These are phyloP conservation scores for Eutrigla gurnardus DNA, from an alignment of 2,797 vertebrate genomes.

Conservation along the genomic window DNA sequence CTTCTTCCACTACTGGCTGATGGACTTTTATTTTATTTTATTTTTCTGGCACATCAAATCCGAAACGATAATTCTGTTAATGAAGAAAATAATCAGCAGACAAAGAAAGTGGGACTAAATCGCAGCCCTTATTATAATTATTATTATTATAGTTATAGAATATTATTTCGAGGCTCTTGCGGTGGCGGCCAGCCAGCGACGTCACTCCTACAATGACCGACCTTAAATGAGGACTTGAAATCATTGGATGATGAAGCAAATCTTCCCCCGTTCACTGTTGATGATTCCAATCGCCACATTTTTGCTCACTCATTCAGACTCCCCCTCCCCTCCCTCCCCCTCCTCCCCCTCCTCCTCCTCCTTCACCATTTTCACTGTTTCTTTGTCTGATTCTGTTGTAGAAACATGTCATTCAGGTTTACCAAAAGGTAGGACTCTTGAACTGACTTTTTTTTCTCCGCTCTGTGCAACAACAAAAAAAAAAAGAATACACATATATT, in stretches of 20 bases:
- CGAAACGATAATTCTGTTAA: background rate
- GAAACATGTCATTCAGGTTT: conserved; percentile 99
- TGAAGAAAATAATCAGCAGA: background rate
- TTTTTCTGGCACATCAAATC: background rate
- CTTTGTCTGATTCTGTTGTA: conserved; percentile 94
- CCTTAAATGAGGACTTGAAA: conserved; percentile 69
- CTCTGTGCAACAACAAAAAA: conserved; percentile 41
- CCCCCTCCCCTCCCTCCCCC: conserved; percentile 5
- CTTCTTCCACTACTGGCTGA: too few relatives aligned
- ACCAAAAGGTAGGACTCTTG: conserved; percentile 99
- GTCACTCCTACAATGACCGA: conserved; percentile 55
- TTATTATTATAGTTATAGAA: too few relatives aligned
- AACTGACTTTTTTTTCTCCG: conserved; percentile 62
- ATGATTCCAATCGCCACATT: conserved; percentile 84
- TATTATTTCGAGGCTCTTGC: background rate
- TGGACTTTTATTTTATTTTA: background rate
- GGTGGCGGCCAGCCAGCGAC: conserved; percentile 57
- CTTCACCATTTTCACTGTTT: conserved; percentile 83
- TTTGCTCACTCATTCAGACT: conserved; percentile 83
- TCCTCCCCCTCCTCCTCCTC: conserved; percentile 48
- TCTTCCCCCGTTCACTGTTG: conserved; percentile 32
- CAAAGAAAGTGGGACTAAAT: background rate
- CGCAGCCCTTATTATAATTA: background rate
- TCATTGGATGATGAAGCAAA: conserved; percentile 42
- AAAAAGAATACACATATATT: background rate